A percentile compares a stretch with the other conserved stretches of the same genome.
phyloP scores from a whole-genome alignment of 2,888 invertebrate species.

The Busseola fusca region DNA sequence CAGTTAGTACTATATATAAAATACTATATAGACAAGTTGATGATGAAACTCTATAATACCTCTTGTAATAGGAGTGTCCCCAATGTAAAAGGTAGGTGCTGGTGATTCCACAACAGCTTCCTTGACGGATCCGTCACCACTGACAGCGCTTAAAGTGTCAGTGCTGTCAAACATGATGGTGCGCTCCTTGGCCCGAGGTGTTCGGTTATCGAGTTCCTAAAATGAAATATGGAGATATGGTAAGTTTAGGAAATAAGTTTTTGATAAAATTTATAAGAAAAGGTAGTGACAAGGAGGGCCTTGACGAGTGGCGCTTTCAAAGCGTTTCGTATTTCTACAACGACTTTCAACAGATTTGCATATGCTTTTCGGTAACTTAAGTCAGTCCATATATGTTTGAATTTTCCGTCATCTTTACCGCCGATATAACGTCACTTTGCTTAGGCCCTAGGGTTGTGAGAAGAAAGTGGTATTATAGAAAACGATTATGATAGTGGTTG shows the following conservation, averaged over 20 bases:
- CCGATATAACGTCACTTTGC: neutral
- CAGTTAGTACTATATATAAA: too few relatives aligned
- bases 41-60: slow-evolving; percentile 61
- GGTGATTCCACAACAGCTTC: slow-evolving; percentile 82
- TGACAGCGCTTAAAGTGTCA: slow-evolving; percentile 85
- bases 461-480: neutral
- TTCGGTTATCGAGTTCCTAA: slow-evolving; percentile 82
- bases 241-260: slow-evolving; percentile 3
- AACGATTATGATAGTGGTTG: neutral
- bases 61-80: slow-evolving; percentile 86
- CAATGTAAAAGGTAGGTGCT: slow-evolving; percentile 86
- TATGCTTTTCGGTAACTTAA: too few relatives aligned
- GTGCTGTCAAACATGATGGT: slow-evolving; percentile 88
- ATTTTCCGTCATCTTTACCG: neutral
- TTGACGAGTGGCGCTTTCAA: neutral
- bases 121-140: slow-evolving; percentile 82
- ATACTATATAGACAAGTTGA: neutral
- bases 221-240: slow-evolving; percentile 28
- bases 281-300: neutral
- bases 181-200: slow-evolving; percentile 83
- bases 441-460: neutral
- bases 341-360: neutral
- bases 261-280: neutral
- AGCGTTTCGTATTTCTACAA: neutral
- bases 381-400: neutral